These are phyloP conservation scores for Erinaceus europaeus DNA, from an alignment of 2,113 vertebrate species.

Conservation along the genomic window DNA sequence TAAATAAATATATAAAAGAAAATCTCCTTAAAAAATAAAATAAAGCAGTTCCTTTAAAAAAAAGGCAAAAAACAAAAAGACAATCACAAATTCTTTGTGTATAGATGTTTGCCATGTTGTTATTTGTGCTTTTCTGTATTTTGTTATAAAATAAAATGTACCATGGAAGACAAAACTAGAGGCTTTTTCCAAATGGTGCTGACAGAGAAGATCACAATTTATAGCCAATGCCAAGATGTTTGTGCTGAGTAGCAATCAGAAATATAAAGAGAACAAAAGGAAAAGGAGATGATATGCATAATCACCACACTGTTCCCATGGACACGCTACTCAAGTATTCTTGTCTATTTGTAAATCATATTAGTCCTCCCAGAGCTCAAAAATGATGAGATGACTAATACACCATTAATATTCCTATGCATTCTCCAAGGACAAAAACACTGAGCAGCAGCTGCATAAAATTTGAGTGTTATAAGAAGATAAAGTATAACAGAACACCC, in stretches of 20 bases:
- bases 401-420: constrained; percentile 33
- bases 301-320: constrained; percentile 48
- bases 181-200: not conserved
- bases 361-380: constrained; percentile 40
- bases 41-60: too few species aligned
- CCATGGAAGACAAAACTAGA: not conserved
- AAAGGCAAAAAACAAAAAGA: too few species aligned
- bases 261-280: constrained; percentile 45
- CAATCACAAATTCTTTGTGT: too few species aligned
- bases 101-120: not conserved
- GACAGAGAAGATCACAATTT: constrained; percentile 7
- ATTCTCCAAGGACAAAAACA: not conserved
- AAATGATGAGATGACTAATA: constrained; percentile 51
- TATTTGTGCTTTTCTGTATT: constrained; percentile 7
- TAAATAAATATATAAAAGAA: too few species aligned
- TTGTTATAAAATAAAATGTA: constrained; percentile 24
- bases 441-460: constrained; percentile 10
- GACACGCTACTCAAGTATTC: constrained; percentile 51
- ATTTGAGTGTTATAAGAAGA: constrained; percentile 1
- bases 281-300: constrained; percentile 33
- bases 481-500: not conserved
- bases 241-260: constrained; percentile 29
- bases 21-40: too few species aligned
- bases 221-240: constrained; percentile 27
- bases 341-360: constrained; percentile 57